A percentile compares a stretch with the other conserved stretches of the same genome.
These are phyloP conservation scores for Merodon equestris DNA, from an alignment of 2,888 invertebrate genomes.

Conservation along the genomic window DNA sequence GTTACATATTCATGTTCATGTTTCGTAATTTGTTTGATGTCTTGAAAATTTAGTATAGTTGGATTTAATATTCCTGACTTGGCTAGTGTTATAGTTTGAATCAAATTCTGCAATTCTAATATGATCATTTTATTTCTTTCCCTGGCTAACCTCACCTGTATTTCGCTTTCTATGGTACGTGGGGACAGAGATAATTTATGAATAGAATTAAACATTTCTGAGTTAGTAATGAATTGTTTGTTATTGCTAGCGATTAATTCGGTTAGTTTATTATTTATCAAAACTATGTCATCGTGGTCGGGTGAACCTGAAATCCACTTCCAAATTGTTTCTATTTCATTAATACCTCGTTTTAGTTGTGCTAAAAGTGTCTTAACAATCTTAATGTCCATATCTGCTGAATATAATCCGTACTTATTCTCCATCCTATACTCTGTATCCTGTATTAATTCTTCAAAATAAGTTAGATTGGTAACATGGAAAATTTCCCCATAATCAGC, in stretches of 20 bases:
- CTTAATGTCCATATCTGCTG: background rate
- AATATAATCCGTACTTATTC: background rate
- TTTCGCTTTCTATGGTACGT: background rate
- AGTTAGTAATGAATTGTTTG: conserved; percentile 3
- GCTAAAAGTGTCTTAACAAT: conserved; percentile 5
- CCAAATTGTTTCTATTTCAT: conserved; percentile 14
- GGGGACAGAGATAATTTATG: background rate
- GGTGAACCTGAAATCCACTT: conserved; percentile 27
- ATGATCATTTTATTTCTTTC: conserved; percentile 18
- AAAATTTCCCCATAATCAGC: conserved; percentile 4
- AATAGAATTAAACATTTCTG: conserved; percentile 4
- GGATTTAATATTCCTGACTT: conserved; percentile 4
- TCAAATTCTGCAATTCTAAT: conserved; percentile 14
- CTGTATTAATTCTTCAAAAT: conserved; percentile 8
- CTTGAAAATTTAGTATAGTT: conserved; percentile 1
- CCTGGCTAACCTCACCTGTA: background rate
- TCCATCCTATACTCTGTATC: background rate
- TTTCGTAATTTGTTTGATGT: background rate
- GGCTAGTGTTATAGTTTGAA: conserved; percentile 12
- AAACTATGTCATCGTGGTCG: no score
- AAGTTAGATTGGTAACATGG: conserved; percentile 22
- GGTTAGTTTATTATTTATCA: conserved; percentile 28
- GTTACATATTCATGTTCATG: conserved; percentile 17
- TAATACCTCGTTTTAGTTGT: conserved; percentile 6
- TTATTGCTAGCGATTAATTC: conserved; percentile 17